phyloP scores from a whole-genome alignment of 2,888 invertebrate species.

The Sipha maydis region DNA sequence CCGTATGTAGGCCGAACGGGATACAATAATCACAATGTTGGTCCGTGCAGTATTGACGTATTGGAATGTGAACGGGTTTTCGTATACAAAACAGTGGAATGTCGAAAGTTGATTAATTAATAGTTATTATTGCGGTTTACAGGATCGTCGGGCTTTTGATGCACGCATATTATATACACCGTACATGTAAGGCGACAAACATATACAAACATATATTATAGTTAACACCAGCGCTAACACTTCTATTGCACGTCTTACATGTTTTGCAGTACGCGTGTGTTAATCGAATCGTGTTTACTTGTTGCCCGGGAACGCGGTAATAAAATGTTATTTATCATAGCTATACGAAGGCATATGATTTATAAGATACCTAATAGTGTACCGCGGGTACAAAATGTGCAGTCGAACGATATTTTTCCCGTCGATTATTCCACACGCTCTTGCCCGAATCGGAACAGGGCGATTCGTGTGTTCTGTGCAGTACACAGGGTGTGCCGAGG shows the following conservation, averaged over 20 bases:
- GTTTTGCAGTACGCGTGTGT: background rate
- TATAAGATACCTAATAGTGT: background rate
- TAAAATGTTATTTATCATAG: background rate
- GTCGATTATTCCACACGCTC: conserved; percentile 45
- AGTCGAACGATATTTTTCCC: conserved; percentile 4
- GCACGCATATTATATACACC: background rate
- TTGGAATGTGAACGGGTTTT: background rate
- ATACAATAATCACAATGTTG: background rate
- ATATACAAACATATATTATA: too few species aligned
- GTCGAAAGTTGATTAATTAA: conserved; percentile 1
- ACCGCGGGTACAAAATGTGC: background rate
- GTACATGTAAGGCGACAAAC: background rate
- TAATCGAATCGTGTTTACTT: conserved; percentile 40
- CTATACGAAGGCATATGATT: background rate
- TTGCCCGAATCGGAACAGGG: conserved; percentile 30
- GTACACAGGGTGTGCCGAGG: background rate
- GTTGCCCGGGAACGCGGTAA: conserved; percentile 16
- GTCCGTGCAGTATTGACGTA: background rate
- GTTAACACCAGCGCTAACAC: background rate
- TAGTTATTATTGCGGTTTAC: background rate
- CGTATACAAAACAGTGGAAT: background rate
- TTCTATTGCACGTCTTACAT: background rate
- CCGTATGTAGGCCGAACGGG: background rate
- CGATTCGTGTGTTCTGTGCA: background rate
- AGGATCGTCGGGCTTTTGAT: background rate